A percentile compares a stretch with the other conserved stretches of the same genome.
phyloP scores from a whole-genome alignment of 2,888 invertebrate genomes.

The Caenorhabditis drosophilae region DNA sequence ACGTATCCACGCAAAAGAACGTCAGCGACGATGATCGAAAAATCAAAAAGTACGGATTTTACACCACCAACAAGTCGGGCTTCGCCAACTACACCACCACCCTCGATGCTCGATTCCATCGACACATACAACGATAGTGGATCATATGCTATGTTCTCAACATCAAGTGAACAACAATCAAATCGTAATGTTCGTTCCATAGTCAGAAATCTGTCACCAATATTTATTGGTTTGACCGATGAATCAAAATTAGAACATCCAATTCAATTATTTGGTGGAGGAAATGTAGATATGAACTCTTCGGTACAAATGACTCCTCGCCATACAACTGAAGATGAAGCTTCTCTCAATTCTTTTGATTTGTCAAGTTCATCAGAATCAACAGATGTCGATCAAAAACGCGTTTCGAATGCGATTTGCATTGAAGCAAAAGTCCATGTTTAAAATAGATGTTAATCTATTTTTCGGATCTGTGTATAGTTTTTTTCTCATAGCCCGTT shows the following conservation, averaged over 20 bases:
- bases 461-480: neutral
- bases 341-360: slow-evolving; percentile 17
- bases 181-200: no score
- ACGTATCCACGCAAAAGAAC: slow-evolving; percentile 7
- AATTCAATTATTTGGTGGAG: slow-evolving; percentile 1
- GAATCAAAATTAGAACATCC: neutral
- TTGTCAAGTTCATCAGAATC: neutral
- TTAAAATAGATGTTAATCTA: slow-evolving; percentile 6
- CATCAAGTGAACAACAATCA: slow-evolving; percentile 1
- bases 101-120: slow-evolving; percentile 24
- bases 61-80: slow-evolving; percentile 34
- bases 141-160: slow-evolving; percentile 20
- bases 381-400: neutral
- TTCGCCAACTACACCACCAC: slow-evolving; percentile 35
- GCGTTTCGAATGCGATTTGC: slow-evolving; percentile 3
- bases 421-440: slow-evolving; percentile 33
- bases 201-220: neutral
- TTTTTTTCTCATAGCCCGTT: no score
- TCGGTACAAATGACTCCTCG: slow-evolving; percentile 34
- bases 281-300: neutral
- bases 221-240: neutral
- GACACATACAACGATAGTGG: slow-evolving; percentile 22
- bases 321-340: slow-evolving; percentile 29
- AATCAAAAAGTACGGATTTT: slow-evolving; percentile 16
- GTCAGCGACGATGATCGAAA: slow-evolving; percentile 16